Evolutionary conservation across 2,113 vertebrate species (phyloP), one percentile per base, ranked within the genome.

Genomic region (Hypocryptadius cinnamomeus): DNA sequence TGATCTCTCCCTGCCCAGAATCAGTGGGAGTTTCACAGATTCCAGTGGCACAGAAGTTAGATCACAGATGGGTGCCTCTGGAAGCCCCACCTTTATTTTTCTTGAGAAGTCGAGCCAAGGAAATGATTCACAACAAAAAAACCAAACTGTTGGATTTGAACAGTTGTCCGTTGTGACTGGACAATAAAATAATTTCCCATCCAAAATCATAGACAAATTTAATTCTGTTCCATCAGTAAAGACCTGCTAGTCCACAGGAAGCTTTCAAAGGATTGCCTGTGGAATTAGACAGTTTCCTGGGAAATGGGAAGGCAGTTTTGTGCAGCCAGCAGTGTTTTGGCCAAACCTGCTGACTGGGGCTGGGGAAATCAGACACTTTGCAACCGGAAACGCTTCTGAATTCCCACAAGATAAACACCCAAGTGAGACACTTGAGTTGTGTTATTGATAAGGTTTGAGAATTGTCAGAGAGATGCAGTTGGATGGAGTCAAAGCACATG

Each of bases 331-430:
- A n/a, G 10, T 15, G 66, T 63, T 53, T 48, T 27, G 79, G 79
- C 57, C 93, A 78, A 48, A 71, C 68, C 69, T 77, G 39, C 86
- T 86, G 83, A 35, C 56, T 66, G n/a, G 31, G 81, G 82, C 79
- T 50, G 60, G 64, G 83, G 54, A 69, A 70, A 89, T 72, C 39
- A 37, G 79, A 73, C 13, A 1, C 77, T 92, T 71, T 64, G 88
- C 66, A 81, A 93, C 54, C 8, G 3, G 89, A 93, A 96, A 92
- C 2, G 2, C 19, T 74, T 84, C 84, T 68, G 2, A 94, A 89
- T 89, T 96, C 90, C 69, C 88, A 86, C 80, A 23, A 68, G 93
- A 92, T 95, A 95, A 96, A 90, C 31, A 17, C 12, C 8, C 60
- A 10, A 78, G 72, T 21, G 92, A 83, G 48, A 51, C 60, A 33